phyloP scores from a whole-genome alignment of 2,113 vertebrate species.

The Colistium nudipinnis region DNA sequence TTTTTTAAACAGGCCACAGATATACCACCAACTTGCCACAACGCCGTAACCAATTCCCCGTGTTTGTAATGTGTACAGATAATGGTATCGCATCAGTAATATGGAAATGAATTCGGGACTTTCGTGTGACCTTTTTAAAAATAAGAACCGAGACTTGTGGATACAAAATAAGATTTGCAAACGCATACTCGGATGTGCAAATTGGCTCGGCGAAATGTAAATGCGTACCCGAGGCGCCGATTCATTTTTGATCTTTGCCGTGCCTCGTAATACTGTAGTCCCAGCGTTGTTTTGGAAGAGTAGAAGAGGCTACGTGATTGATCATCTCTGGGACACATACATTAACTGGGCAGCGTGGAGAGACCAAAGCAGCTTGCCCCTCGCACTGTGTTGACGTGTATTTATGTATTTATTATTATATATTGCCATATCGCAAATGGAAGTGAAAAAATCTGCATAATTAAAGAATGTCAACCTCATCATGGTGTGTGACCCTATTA shows the following conservation, averaged over 20 bases:
- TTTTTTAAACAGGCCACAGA: neutral
- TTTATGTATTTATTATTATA: no score
- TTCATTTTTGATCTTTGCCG: neutral
- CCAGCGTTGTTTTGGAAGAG: neutral
- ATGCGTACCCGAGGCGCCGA: constrained; percentile 12
- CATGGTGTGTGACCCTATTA: neutral
- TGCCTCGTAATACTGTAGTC: neutral
- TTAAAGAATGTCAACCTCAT: neutral
- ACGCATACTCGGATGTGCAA: constrained; percentile 43
- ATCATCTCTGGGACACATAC: neutral
- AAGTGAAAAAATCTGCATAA: neutral
- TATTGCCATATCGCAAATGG: neutral
- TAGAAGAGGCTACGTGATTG: neutral
- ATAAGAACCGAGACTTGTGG: constrained; percentile 12
- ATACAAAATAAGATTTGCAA: constrained; percentile 32
- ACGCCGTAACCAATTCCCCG: neutral
- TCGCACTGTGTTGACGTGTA: neutral
- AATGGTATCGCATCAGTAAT: neutral
- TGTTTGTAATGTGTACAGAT: neutral
- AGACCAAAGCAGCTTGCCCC: constrained; percentile 1
- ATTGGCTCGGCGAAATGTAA: constrained; percentile 47
- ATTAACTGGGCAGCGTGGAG: neutral
- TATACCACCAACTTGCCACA: neutral
- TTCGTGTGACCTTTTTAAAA: constrained; percentile 21
- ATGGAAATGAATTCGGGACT: constrained; percentile 15